These are phyloP conservation scores for Cosmorhoe ocellata DNA, from an alignment of 2,888 invertebrate species.

Conservation along the genomic window DNA sequence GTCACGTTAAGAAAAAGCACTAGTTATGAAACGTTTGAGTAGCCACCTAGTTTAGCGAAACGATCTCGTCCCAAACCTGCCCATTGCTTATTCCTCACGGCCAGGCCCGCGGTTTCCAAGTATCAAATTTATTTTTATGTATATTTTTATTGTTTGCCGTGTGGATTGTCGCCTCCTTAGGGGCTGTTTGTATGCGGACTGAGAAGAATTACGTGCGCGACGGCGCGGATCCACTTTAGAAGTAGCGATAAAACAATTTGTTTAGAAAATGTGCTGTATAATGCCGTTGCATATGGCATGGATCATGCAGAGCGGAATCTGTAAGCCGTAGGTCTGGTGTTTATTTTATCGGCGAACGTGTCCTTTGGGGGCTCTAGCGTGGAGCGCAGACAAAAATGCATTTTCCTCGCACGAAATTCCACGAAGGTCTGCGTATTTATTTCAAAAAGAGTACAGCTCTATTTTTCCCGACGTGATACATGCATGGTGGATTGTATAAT, in stretches of 20 bases:
- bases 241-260: slow-evolving; percentile 77
- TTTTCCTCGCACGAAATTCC: slow-evolving; percentile 51
- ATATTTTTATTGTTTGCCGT: slow-evolving; percentile 78
- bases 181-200: slow-evolving; percentile 78
- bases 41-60: slow-evolving; percentile 38
- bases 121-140: slow-evolving; percentile 79
- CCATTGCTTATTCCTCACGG: slow-evolving; percentile 65
- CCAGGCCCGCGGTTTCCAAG: slow-evolving; percentile 59
- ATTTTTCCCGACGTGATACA: slow-evolving; percentile 47
- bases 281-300: slow-evolving; percentile 55
- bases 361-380: slow-evolving; percentile 49
- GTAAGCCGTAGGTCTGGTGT: slow-evolving; percentile 53
- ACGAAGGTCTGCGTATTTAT: slow-evolving; percentile 34
- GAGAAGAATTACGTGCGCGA: slow-evolving; percentile 74
- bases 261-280: slow-evolving; percentile 67
- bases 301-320: slow-evolving; percentile 54
- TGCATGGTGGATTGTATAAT: slow-evolving; percentile 64
- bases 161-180: slow-evolving; percentile 77
- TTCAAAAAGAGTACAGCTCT: slow-evolving; percentile 38
- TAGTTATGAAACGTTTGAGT: slow-evolving; percentile 11
- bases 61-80: slow-evolving; percentile 36
- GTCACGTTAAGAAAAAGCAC: too few relatives aligned
- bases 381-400: slow-evolving; percentile 49
- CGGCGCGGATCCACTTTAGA: slow-evolving; percentile 66
- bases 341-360: slow-evolving; percentile 58